Evolutionary conservation across 64 coral and sea anemone species (phyloP), one percentile per base, ranked within the genome.

Genomic region (Catalaphyllia jardinei): DNA sequence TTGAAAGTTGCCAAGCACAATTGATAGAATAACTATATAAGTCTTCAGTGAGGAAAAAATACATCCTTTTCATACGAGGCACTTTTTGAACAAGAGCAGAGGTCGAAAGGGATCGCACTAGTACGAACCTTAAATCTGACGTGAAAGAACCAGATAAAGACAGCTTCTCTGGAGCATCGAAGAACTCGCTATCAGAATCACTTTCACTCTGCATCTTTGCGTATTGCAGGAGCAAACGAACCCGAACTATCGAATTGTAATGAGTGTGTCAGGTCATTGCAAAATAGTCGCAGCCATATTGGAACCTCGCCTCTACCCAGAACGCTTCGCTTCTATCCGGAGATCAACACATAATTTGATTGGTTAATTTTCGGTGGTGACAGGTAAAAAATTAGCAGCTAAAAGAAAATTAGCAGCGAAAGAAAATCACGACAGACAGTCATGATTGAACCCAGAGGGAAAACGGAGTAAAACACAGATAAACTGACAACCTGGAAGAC

Each of bases 151-250:
- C 76, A 4, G 76, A 78, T 55, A 78, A 50, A 84, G 22, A 67
- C 31, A 89, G 77, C 62, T 92, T 89, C 10, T 96, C 95, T 42
- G 95, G 55, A 71, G 95, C 95, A 89, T 96, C 95, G 63, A 93
- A 96, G 60, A 96, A 96, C 61, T 96, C 95, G 72, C 63, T 76
- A 24, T 96, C 95, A 31, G 95, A 96, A 90, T 96, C 95, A 77
- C 95, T 96, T 42, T 96, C 95, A 67, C 91, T 93, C 75, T 90
- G 77, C 88, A 93, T 72, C 85, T 86, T 89, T 89, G 35, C 65
- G 18, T 50, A 49, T 42, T 17, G 38, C 8, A 5, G 81, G 62
- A 18, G 20, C 79, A 63, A 64, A 38, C 33, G 59, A 82, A 33
- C 18, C 1, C 19, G 20, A 35, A 35, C 29, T 1, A 30, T 19